Evolutionary conservation across 2,888 invertebrate genomes (phyloP).

Genomic region (Acleris laterana): DNA sequence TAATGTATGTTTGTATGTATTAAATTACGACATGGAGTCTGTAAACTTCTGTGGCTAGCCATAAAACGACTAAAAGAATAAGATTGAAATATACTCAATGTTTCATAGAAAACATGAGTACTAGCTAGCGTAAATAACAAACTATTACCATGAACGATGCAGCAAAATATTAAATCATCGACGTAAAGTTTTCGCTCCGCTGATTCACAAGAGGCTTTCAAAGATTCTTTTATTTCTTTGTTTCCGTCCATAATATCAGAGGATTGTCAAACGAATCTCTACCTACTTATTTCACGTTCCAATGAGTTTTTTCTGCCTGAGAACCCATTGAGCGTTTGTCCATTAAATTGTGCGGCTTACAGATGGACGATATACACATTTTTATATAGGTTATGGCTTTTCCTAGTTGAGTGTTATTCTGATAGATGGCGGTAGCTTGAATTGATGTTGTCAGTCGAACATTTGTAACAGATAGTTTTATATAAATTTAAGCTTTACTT

Average conservation of each 20-base stretch:
- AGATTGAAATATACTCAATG: no score
- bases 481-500: no score
- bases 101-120: not conserved
- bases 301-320: constrained; percentile 43
- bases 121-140: not conserved
- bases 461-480: no score
- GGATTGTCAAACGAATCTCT: constrained; percentile 46
- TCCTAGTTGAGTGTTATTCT: not conserved
- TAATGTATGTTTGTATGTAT: no score
- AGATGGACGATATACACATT: not conserved
- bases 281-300: constrained; percentile 49
- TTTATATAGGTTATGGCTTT: not conserved
- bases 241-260: constrained; percentile 45
- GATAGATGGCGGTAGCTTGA: not conserved
- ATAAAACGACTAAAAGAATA: no score
- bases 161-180: constrained; percentile 27
- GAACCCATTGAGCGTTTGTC: constrained; percentile 41
- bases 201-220: constrained; percentile 19
- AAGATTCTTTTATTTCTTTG: constrained; percentile 41
- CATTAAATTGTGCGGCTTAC: constrained; percentile 22
- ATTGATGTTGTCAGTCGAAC: no score
- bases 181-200: constrained; percentile 20
- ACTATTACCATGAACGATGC: not conserved
- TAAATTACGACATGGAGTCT: no score
- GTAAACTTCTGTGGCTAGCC: no score